A percentile compares a stretch with the other conserved stretches of the same genome.
These are phyloP conservation scores for Acinonyx jubatus DNA, from an alignment of 2,113 vertebrate genomes.

Conservation along the genomic window DNA sequence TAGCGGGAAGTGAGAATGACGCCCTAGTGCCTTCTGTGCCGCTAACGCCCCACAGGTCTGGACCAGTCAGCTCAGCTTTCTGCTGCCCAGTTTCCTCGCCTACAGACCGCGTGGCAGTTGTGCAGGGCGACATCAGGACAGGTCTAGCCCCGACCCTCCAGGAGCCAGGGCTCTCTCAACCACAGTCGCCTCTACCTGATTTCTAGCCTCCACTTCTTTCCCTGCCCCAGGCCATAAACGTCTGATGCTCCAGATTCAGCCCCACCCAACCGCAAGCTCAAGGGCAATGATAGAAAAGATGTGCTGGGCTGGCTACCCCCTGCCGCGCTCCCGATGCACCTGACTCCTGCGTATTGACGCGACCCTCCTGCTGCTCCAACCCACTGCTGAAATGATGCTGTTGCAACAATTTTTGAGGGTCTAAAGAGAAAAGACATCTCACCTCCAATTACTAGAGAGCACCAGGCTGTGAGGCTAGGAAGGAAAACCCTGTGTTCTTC, in stretches of 20 bases:
- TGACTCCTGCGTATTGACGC: rapidly evolving
- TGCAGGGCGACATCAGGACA: rapidly evolving
- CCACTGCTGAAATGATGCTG: rapidly evolving
- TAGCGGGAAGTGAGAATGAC: neutral
- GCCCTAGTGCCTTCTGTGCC: neutral
- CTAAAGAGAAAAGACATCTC: neutral
- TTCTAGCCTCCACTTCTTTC: neutral
- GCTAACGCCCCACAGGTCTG: rapidly evolving
- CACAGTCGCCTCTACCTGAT: rapidly evolving
- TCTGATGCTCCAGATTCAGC: too few relatives aligned
- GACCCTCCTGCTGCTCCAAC: rapidly evolving
- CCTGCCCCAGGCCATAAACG: neutral
- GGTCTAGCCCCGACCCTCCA: rapidly evolving
- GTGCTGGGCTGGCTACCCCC: rapidly evolving
- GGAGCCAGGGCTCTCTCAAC: rapidly evolving
- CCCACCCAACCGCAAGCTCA: neutral
- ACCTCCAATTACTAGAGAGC: rapidly evolving
- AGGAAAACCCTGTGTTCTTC: too few relatives aligned
- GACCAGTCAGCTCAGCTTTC: rapidly evolving
- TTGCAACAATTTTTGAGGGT: rapidly evolving
- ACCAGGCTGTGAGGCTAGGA: rapidly evolving
- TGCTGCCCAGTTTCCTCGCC: rapidly evolving
- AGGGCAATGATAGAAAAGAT: rapidly evolving
- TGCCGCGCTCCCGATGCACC: rapidly evolving
- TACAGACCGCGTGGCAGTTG: rapidly evolving